These are phyloP conservation scores for Sakesphorus luctuosus DNA, from an alignment of 2,113 vertebrate genomes.

Conservation along the genomic window DNA sequence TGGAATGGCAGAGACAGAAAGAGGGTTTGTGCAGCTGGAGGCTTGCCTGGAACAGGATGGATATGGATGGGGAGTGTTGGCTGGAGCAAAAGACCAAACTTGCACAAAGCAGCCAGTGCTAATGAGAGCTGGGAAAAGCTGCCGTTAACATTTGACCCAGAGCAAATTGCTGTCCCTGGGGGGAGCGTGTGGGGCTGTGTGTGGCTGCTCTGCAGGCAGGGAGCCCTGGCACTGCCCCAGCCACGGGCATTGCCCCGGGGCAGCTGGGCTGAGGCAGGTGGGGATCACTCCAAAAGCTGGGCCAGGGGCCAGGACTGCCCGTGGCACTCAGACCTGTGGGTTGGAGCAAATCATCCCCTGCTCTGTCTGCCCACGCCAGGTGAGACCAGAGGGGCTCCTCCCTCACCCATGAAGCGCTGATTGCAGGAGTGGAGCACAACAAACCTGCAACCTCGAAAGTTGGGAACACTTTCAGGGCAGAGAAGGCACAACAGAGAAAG, in stretches of 20 bases:
- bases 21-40: neutral
- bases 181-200: neutral
- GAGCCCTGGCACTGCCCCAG: neutral
- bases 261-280: fast-evolving
- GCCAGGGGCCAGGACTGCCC: neutral
- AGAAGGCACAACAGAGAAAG: neutral
- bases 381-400: neutral
- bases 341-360: neutral
- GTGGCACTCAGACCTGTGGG: fast-evolving
- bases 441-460: neutral
- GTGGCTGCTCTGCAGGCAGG: fast-evolving
- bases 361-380: neutral
- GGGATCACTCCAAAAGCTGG: neutral
- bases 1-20: neutral
- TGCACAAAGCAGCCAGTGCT: neutral
- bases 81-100: neutral
- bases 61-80: fast-evolving
- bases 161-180: neutral
- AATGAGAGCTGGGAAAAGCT: neutral
- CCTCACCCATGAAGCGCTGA: fast-evolving
- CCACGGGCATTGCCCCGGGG: neutral
- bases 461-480: neutral
- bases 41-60: neutral
- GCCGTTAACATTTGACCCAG: neutral
- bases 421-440: neutral